These are phyloP conservation scores for Theretra japonica DNA, from an alignment of 2,888 invertebrate genomes.

Conservation along the genomic window DNA sequence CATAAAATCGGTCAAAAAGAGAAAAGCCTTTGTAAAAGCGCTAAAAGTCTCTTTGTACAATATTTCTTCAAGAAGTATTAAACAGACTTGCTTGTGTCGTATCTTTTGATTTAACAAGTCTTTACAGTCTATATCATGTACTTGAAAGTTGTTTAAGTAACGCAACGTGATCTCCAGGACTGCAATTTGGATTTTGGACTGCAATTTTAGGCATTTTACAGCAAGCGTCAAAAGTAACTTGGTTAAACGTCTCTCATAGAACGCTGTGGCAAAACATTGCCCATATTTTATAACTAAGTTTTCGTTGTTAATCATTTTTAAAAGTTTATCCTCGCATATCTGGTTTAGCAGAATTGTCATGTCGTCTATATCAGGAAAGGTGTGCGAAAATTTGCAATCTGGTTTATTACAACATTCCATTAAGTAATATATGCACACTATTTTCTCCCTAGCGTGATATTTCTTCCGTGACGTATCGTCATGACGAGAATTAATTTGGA, in stretches of 20 bases:
- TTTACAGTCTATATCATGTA: background rate
- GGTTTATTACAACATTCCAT: background rate
- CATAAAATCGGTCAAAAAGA: conserved; percentile 8
- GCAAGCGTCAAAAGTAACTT: background rate
- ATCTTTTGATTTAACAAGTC: background rate
- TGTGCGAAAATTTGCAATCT: background rate
- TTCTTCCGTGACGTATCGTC: background rate
- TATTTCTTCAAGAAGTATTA: conserved; percentile 10
- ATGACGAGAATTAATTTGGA: too few relatives aligned
- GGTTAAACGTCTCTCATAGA: background rate
- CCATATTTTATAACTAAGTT: background rate
- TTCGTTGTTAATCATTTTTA: background rate
- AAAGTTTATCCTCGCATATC: background rate
- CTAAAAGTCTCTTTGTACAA: background rate
- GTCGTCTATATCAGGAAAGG: background rate
- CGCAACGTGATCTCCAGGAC: background rate
- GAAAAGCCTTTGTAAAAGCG: conserved; percentile 1
- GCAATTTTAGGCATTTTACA: background rate
- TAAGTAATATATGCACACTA: background rate
- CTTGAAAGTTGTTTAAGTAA: background rate
- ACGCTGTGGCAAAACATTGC: background rate
- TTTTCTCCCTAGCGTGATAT: background rate
- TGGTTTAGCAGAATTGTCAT: background rate
- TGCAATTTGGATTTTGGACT: background rate
- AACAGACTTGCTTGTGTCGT: background rate